Conservation (phyloP, 2,797 vertebrate genomes). For the Nannoperca obscura region DNA sequence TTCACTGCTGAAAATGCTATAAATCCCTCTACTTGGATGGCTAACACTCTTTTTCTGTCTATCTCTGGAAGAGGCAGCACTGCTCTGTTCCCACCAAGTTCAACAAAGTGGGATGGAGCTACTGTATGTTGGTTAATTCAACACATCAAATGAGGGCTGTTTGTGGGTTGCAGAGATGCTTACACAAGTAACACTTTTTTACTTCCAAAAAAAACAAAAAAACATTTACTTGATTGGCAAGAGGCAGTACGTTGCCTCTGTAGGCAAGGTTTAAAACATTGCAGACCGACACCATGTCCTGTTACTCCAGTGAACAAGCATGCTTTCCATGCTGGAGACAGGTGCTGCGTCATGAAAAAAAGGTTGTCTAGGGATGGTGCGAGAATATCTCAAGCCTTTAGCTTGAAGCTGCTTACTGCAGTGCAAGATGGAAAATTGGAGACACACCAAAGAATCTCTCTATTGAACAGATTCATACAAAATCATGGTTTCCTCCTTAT, state of each 20-base stretch:
- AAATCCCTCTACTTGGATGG: background rate
- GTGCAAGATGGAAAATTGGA: background rate
- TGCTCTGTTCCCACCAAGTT: slow-evolving; percentile 61
- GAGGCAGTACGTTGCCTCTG: background rate
- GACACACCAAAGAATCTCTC: slow-evolving; percentile 4
- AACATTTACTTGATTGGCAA: slow-evolving; percentile 1
- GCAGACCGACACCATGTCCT: background rate
- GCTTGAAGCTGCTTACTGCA: slow-evolving; percentile 25
- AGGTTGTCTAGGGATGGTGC: slow-evolving; percentile 24
- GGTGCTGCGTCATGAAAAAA: slow-evolving; percentile 47
- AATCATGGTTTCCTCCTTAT: background rate
- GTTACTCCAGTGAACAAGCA: background rate
- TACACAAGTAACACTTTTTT: background rate
- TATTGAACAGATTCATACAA: background rate
- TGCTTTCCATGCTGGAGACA: slow-evolving; percentile 25
- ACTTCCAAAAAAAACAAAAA: background rate
- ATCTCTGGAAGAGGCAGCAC: slow-evolving; percentile 17
- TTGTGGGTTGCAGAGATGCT: slow-evolving; percentile 36
- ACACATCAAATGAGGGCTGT: slow-evolving; percentile 12
- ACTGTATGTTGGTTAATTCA: slow-evolving; percentile 28
- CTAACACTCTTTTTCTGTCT: slow-evolving; percentile 7
- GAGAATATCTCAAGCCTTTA: slow-evolving; percentile 6
- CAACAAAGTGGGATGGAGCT: slow-evolving; percentile 60
- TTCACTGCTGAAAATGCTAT: slow-evolving; percentile 1
- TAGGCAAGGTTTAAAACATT: background rate